Base-by-base conservation (phyloP, 2,888 invertebrate species). In the Ochlodes sylvanus region DNA sequence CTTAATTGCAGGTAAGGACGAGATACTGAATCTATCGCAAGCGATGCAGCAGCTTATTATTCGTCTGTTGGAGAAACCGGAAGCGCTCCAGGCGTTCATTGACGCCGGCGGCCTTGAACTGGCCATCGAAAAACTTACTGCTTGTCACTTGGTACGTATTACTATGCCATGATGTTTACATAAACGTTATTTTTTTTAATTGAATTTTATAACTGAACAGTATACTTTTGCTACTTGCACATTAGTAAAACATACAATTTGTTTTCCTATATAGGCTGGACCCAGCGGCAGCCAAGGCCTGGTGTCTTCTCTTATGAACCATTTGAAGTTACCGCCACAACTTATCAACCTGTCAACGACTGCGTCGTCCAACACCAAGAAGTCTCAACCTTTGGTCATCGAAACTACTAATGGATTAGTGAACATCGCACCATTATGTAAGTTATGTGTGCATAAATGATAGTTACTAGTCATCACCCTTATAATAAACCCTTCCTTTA, bases 391-490 rank as follows among this genome's bases (percentile, higher is more conserved):
- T 64, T 87, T 91, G 12, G 94, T 92, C 66, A 86, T 95, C 32
- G 97, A 97, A 77, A 94, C 94, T 7, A 89, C 93, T n/a, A 96
- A 97, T 77, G 97, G 97, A 3, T 90, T 98, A 17, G 94, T 97
- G 60, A 98, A 98, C 86, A 98, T 98, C 82, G 98, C 98, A 3
- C 98, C 98, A 0, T 94, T 98, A 42, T 98, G 97, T 94, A 84
- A 94, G 86, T 94, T 5, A 41, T 17, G 2, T 17, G 9, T 47
- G 6, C 0, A 15, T n/a, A 44, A 44, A n/a, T n/a, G n/a, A n/a
- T n/a, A n/a, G n/a, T n/a, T n/a, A n/a, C n/a, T n/a, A n/a, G n/a
- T n/a, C n/a, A n/a, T n/a, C n/a, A n/a, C n/a, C n/a, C n/a, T n/a
- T n/a, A n/a, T n/a, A n/a, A n/a, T n/a, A n/a, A n/a, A n/a, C n/a